Percentiles rank a stretch among this genome's conserved stretches.
Evolutionary conservation across 1,140 invertebrate genomes (phyloP).

Genomic region (Triops longicaudatus): DNA sequence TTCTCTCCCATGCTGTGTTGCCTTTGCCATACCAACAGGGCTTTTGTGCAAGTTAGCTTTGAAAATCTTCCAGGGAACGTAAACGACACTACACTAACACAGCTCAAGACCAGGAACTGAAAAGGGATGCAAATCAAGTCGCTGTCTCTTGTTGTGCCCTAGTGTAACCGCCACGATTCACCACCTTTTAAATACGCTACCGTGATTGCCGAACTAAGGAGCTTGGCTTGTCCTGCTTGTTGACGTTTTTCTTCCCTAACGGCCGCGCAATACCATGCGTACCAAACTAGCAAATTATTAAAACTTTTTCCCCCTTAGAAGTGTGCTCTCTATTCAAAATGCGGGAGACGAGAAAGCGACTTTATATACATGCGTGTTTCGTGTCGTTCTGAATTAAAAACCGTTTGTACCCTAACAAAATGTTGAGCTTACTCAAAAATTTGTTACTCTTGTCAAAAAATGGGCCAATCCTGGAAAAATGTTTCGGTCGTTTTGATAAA

Average conservation of each 20-base stretch:
- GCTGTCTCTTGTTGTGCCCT: not conserved
- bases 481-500: too few relatives aligned
- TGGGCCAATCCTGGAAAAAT: too few relatives aligned
- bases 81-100: not conserved
- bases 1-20: not conserved
- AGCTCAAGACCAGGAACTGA: not conserved
- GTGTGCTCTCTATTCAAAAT: too few relatives aligned
- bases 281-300: too few relatives aligned
- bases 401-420: too few relatives aligned
- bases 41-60: not conserved
- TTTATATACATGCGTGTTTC: too few relatives aligned
- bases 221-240: not conserved
- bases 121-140: slow-evolving; percentile 5
- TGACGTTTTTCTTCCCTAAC: not conserved
- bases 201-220: not conserved
- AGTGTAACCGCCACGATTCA: slow-evolving; percentile 10
- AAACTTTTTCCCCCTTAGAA: too few relatives aligned
- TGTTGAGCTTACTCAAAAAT: too few relatives aligned
- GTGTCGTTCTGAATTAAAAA: too few relatives aligned
- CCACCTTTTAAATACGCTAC: slow-evolving; percentile 12
- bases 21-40: not conserved
- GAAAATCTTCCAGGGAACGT: not conserved
- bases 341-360: too few relatives aligned
- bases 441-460: too few relatives aligned
- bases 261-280: too few relatives aligned